Conservation (phyloP, 2,797 vertebrate species). For the Coilia nasus region DNA sequence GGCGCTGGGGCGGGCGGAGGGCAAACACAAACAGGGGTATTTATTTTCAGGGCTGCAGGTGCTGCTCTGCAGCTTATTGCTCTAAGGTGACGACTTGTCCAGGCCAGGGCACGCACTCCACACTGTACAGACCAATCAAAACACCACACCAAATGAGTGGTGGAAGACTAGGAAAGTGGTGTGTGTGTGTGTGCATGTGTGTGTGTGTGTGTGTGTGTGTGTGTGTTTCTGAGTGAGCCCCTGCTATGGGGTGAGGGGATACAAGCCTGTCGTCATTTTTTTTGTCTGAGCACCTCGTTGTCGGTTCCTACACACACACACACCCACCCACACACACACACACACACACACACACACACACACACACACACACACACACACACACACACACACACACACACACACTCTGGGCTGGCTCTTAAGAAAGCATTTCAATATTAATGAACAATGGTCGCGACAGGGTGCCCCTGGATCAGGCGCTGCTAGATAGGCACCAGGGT, state of each 20-base stretch:
- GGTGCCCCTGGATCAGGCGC: background rate
- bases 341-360: slow-evolving; percentile 9
- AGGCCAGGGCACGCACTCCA: slow-evolving; percentile 55
- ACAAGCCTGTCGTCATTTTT: slow-evolving; percentile 67
- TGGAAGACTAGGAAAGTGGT: background rate
- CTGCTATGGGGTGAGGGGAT: slow-evolving; percentile 60
- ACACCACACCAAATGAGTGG: background rate
- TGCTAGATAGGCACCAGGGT: background rate
- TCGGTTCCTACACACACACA: background rate
- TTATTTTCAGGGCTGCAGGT: slow-evolving; percentile 73
- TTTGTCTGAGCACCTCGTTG: slow-evolving; percentile 66
- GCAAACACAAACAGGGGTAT: slow-evolving; percentile 56
- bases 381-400: slow-evolving; percentile 11
- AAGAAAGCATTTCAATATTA: slow-evolving; percentile 33
- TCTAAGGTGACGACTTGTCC: slow-evolving; percentile 65
- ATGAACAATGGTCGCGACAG: slow-evolving; percentile 24
- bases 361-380: background rate
- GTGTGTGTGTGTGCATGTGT: background rate
- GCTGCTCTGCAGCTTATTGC: slow-evolving; percentile 65
- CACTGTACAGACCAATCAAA: background rate
- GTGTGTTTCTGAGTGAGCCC: slow-evolving; percentile 16
- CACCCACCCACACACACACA: background rate
- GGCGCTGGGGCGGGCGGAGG: slow-evolving; percentile 49
- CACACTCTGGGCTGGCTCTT: slow-evolving; percentile 18
- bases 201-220: background rate